Evolutionary conservation across 2,797 vertebrate genomes (phyloP), one percentile per base, ranked within the genome.

Genomic region (Eurystomus glaucurus): DNA sequence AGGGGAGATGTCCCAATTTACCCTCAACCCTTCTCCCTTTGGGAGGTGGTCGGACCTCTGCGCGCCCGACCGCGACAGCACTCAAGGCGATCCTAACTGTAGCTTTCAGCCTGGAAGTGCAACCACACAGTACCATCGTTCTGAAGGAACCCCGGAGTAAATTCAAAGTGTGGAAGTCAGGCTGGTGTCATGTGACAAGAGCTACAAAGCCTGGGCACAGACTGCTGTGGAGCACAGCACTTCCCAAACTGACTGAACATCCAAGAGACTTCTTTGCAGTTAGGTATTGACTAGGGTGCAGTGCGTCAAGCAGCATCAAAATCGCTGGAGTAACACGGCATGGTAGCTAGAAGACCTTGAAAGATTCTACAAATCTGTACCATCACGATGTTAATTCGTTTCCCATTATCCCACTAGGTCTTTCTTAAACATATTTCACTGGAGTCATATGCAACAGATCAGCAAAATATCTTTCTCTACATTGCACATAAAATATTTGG

Each of bases 221-320:
- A 11, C 2, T 65, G 31, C 15, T 54, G 4, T 11, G 0, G 0
- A 45, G 31, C 45, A 29, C 25, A n/a, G 41, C 1, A 4, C 37
- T 22, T 64, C 68, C 58, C 66, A 31, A 39, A 33, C 13, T 4
- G 12, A 33, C n/a, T 10, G 31, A 78, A 9, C 48, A 41, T 5
- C 37, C 25, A 46, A 64, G 39, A 9, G 11, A 28, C 2, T 11
- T 68, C 39, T 8, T 6, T 18, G 51, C 39, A 69, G 3, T 7
- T 0, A 29, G 37, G 48, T 11, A 43, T 25, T 46, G 46, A 71
- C 61, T 57, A 43, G 2, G 15, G 26, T 28, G 5, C 3, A 5
- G 1, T 14, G 69, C 48, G 81, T 26, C 62, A 75, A 57, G 85
- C 6, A 71, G 45, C 43, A 19, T 13, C 31, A 76, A 41, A 66